Conservation (phyloP, 92 coral and sea anemone genomes). For the Umimayanthus kanabou region DNA sequence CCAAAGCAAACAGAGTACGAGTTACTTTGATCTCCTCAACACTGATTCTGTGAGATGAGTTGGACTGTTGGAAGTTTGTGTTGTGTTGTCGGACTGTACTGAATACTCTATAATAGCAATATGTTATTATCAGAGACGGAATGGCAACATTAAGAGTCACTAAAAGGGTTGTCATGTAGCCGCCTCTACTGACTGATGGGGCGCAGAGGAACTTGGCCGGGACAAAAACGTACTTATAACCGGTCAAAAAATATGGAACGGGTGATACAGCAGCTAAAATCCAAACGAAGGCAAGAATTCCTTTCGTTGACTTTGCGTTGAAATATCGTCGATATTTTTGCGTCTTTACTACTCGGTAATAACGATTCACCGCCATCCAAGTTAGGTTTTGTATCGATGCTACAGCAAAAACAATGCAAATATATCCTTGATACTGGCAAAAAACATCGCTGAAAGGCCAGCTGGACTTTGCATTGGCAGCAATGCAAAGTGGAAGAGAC, state of each 20-base stretch:
- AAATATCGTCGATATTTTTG: slow-evolving; percentile 1
- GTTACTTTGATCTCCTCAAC: not conserved
- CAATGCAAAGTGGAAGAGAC: not conserved
- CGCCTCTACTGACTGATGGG: not conserved
- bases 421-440: not conserved
- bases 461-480: not conserved
- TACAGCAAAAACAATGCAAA: not conserved
- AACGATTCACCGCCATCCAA: slow-evolving; percentile 17
- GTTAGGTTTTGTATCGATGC: slow-evolving; percentile 23
- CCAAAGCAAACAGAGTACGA: not conserved
- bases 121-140: not conserved
- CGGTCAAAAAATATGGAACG: not conserved
- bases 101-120: slow-evolving; percentile 14
- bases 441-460: slow-evolving; percentile 1
- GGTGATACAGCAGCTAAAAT: not conserved
- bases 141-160: not conserved
- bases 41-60: not conserved
- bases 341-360: slow-evolving; percentile 6
- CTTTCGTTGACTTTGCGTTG: not conserved
- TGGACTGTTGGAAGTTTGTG: too few relatives aligned
- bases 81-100: not conserved
- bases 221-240: not conserved
- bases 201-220: not conserved
- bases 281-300: not conserved
- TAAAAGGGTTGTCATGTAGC: not conserved